Base-by-base conservation (phyloP, 2,113 vertebrate genomes). In the Pelusios castaneus region DNA sequence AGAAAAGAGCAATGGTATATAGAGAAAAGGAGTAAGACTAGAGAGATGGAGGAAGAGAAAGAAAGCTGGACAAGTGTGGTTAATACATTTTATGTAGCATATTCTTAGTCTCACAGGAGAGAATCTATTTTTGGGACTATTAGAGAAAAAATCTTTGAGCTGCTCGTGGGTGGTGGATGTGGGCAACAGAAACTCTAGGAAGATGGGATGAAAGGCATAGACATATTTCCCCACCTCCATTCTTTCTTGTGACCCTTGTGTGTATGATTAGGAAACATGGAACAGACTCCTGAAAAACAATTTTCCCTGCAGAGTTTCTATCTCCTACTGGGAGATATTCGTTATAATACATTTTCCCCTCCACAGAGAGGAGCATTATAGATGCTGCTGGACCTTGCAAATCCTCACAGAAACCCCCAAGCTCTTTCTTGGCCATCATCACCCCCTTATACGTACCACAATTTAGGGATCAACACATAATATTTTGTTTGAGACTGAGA, bases 281-380 rank as follows among this genome's bases (percentile, higher is more conserved):
- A 89, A 82, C 80, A 87, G 56, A 19, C 85, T 91, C 83, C 89
- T 91, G 95, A 85, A 95, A 95, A 94, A 84, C 89, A 94, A 19
- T 95, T 96, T 84, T 84, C 83, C 82, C 92, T 85, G 92, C 79
- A 91, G 92, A 80, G 76, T 82, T 92, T 60, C 87, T 55, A 49
- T 51, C 67, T 43, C 89, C 92, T 90, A 76, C 93, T 94, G 92
- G 94, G 80, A 79, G 4, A 82, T 89, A 84, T 67, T 85, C 75
- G 89, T 93, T 95, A 89, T 4, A 38, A 88, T 92, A 91, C 78
- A 85, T 86, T 82, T 91, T 82, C 93, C 80, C 81, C 49, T 88
- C 60, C 34, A 54, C 87, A 56, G 85, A 58, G 19, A 94, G 41
- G 79, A 93, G 83, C 51, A 82, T 88, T 88, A 8, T 34, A 92